These are phyloP conservation scores for Drosophila arawakana DNA, from an alignment of 1,140 invertebrate species.

Conservation along the genomic window DNA sequence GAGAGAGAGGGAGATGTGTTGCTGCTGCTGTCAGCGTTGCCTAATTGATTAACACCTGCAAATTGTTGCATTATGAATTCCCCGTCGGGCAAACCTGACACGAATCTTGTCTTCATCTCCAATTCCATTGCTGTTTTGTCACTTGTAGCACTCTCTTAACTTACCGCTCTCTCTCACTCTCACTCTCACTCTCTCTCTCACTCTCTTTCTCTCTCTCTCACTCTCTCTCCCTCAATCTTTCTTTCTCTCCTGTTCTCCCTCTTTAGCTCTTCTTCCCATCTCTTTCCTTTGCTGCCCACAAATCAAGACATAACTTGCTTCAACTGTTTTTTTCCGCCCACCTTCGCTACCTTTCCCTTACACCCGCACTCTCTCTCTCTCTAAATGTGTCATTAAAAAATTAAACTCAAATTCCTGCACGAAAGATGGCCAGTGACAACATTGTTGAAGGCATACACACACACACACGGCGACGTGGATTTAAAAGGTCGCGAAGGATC, in stretches of 20 bases:
- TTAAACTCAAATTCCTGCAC: slow-evolving; percentile 69
- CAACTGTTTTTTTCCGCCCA: background rate
- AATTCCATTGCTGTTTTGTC: slow-evolving; percentile 14
- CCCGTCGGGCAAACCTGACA: slow-evolving; percentile 22
- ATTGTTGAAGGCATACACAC: slow-evolving; percentile 49
- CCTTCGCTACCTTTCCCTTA: background rate
- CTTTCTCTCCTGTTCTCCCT: background rate
- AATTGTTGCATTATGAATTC: slow-evolving; percentile 53
- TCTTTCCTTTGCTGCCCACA: slow-evolving; percentile 29
- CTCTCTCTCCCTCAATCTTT: background rate
- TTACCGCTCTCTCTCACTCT: too few relatives aligned
- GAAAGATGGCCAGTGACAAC: slow-evolving; percentile 49
- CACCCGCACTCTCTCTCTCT: background rate
- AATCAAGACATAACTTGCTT: slow-evolving; percentile 30
- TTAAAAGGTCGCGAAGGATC: slow-evolving; percentile 30
- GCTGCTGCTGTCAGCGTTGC: slow-evolving; percentile 17
- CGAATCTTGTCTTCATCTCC: background rate
- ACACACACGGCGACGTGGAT: slow-evolving; percentile 1
- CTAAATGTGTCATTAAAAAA: slow-evolving; percentile 77
- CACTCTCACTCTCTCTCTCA: too few relatives aligned
- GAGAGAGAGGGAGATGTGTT: background rate
- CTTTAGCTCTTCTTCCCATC: background rate
- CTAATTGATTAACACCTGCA: slow-evolving; percentile 69
- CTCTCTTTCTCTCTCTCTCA: too few relatives aligned
- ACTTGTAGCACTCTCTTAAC: slow-evolving; percentile 26